phyloP scores from a whole-genome alignment of 2,797 vertebrate species.

The Pempheris klunzingeri region DNA sequence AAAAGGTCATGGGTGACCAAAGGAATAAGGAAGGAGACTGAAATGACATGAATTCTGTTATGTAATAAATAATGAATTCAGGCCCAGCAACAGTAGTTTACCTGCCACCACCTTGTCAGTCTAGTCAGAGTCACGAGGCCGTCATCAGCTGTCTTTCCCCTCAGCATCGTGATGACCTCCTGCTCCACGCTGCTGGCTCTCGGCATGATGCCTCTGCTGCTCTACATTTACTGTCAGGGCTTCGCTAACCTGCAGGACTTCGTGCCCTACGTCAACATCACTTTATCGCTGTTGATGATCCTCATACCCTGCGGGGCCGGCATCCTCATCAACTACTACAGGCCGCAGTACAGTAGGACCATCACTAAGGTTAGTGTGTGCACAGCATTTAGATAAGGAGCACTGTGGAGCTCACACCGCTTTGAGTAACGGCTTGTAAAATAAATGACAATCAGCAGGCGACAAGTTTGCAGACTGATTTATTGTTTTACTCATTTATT shows the following conservation, averaged over 20 bases:
- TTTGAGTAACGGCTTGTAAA: neutral
- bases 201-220: slow-evolving; percentile 90
- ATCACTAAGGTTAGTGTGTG: slow-evolving; percentile 80
- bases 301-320: slow-evolving; percentile 85
- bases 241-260: slow-evolving; percentile 76
- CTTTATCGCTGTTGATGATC: slow-evolving; percentile 75
- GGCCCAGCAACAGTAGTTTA: neutral
- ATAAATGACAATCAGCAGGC: neutral
- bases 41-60: neutral
- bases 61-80: no score
- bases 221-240: slow-evolving; percentile 86
- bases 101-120: neutral
- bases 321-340: slow-evolving; percentile 85
- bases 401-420: neutral
- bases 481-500: neutral
- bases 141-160: neutral
- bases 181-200: slow-evolving; percentile 86
- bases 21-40: neutral
- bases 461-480: neutral
- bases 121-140: no score
- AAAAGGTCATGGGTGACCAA: neutral
- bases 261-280: slow-evolving; percentile 86
- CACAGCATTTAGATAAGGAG: neutral
- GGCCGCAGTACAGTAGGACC: slow-evolving; percentile 80
- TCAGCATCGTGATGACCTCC: slow-evolving; percentile 89